Evolutionary conservation across 2,113 vertebrate species (phyloP).

Genomic region (human (Homo sapiens)): DNA sequence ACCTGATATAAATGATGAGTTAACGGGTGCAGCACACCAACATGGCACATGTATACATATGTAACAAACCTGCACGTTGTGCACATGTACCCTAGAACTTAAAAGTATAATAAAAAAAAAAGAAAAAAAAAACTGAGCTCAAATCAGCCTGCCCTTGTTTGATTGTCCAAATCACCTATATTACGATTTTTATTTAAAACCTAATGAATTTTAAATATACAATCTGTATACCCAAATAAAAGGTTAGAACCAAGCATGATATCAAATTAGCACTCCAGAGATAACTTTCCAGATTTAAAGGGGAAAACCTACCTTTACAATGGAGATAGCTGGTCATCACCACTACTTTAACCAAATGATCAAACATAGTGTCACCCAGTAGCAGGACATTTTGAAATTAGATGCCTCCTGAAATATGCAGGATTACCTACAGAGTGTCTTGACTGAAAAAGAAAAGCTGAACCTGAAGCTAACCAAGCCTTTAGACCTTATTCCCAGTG

Average conservation of each 20-base stretch:
- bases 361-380: neutral
- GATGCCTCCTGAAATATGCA: neutral
- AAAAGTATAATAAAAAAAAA: too few species aligned
- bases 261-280: neutral
- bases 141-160: neutral
- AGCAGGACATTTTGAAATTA: neutral
- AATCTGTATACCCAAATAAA: neutral
- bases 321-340: neutral
- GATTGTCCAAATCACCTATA: neutral
- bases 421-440: neutral
- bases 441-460: neutral
- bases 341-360: neutral
- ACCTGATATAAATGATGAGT: too few species aligned
- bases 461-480: conserved; percentile 34
- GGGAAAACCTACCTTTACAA: neutral
- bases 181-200: conserved; percentile 37
- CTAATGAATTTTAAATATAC: neutral
- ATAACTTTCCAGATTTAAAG: conserved; percentile 12
- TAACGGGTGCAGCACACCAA: too few species aligned
- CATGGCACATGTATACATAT: too few species aligned
- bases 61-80: too few species aligned
- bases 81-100: too few species aligned
- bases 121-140: neutral
- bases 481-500: neutral
- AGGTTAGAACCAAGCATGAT: neutral